phyloP scores from a whole-genome alignment of 1,140 invertebrate species.

The Drosophila aff. region DNA sequence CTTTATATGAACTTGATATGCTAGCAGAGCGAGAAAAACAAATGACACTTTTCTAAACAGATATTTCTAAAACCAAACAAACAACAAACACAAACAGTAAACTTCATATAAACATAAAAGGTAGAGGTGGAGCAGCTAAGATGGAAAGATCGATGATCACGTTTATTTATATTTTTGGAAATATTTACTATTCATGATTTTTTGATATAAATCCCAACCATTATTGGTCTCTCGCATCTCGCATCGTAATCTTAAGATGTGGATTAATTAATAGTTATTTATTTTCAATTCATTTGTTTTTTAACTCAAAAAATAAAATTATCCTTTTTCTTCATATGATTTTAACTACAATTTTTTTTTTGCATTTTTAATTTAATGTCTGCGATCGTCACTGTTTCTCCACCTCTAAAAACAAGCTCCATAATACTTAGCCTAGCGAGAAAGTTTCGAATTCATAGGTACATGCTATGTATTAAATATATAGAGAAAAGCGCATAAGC shows the following conservation, averaged over 20 bases:
- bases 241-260: too few species aligned
- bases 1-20: conserved; percentile 68
- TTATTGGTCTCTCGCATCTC: too few species aligned
- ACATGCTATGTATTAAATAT: conserved; percentile 47
- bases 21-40: conserved; percentile 46
- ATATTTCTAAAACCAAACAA: conserved; percentile 45
- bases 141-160: neutral
- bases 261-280: too few species aligned
- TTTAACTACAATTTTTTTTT: neutral
- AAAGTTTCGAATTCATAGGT: conserved; percentile 60
- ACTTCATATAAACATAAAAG: conserved; percentile 39
- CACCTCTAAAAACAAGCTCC: conserved; percentile 17
- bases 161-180: neutral
- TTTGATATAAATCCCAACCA: too few species aligned
- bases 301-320: too few species aligned
- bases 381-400: neutral
- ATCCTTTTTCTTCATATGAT: neutral
- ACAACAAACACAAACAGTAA: conserved; percentile 33
- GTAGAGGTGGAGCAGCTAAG: neutral
- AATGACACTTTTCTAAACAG: conserved; percentile 60
- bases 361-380: neutral
- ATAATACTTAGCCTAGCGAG: conserved; percentile 54
- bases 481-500: conserved; percentile 49
- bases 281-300: too few species aligned
- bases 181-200: too few species aligned